These are phyloP conservation scores for Campylorhamphus procurvoides DNA, from an alignment of 2,113 vertebrate genomes.

Conservation along the genomic window DNA sequence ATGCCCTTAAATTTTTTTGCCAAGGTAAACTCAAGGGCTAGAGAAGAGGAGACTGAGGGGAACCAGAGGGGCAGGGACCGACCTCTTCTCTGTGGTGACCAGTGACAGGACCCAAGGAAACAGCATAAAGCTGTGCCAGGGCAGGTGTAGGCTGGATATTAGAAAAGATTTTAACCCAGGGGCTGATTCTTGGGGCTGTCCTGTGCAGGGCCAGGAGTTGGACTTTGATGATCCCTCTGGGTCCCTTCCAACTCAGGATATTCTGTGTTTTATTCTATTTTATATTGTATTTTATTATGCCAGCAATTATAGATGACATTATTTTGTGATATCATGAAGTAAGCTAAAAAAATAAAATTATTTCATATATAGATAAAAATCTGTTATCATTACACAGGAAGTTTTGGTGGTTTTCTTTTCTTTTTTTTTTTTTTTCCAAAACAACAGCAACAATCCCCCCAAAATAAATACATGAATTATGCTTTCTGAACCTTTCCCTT, in stretches of 20 bases:
- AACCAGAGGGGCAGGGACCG: not conserved
- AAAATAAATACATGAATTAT: not conserved
- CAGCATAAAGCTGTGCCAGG: not conserved
- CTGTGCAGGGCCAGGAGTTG: not conserved
- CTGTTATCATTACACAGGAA: not conserved
- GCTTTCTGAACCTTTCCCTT: not conserved
- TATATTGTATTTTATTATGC: not conserved
- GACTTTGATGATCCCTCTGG: not conserved
- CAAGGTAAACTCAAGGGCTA: not conserved
- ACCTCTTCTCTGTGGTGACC: not conserved
- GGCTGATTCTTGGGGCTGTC: too few relatives aligned
- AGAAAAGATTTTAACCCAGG: not conserved
- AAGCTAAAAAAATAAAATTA: not conserved
- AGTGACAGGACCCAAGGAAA: not conserved
- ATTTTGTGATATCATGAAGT: not conserved
- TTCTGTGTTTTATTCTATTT: not conserved
- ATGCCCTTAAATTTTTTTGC: not conserved
- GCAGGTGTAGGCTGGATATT: not conserved
- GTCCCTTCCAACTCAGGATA: not conserved
- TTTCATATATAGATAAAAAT: not conserved
- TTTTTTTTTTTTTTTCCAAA: fast-evolving
- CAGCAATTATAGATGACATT: not conserved
- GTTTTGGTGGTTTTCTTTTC: not conserved
- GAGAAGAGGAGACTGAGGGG: not conserved
- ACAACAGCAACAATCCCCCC: fast-evolving